These are phyloP conservation scores for Pterocles orientalis DNA, from an alignment of 2,113 vertebrate genomes.

Conservation along the genomic window DNA sequence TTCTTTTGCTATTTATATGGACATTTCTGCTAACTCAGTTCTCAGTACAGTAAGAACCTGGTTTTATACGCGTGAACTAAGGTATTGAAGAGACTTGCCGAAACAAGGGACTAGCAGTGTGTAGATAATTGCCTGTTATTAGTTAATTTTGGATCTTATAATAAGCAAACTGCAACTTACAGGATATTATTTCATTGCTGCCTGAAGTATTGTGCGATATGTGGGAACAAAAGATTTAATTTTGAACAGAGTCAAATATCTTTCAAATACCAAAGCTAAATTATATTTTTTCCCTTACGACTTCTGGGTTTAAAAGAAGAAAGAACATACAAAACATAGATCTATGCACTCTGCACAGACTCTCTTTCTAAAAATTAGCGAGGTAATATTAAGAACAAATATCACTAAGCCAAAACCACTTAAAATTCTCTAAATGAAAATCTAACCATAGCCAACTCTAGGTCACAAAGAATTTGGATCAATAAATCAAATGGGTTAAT, in stretches of 20 bases:
- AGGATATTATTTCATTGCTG: neutral
- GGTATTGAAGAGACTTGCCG: neutral
- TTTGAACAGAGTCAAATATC: neutral
- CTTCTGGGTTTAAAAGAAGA: neutral
- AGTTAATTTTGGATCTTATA: neutral
- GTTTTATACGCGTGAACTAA: neutral
- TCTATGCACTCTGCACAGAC: neutral
- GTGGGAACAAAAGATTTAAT: slow-evolving; percentile 3
- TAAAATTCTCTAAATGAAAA: neutral
- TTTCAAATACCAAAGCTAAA: slow-evolving; percentile 12
- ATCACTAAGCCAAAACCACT: neutral
- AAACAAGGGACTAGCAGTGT: neutral
- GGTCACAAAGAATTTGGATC: neutral
- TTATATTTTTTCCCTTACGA: neutral
- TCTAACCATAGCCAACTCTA: neutral
- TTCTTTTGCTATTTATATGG: neutral
- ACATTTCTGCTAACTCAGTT: neutral
- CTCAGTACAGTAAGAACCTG: neutral
- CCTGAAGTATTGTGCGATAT: neutral
- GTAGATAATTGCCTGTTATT: neutral
- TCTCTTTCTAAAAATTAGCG: neutral
- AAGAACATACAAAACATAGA: neutral
- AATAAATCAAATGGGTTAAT: slow-evolving; percentile 11
- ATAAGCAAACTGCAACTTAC: neutral
- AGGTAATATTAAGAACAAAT: neutral